phyloP scores from a whole-genome alignment of 2,797 vertebrate genomes.

The Notamacropus eugenii region DNA sequence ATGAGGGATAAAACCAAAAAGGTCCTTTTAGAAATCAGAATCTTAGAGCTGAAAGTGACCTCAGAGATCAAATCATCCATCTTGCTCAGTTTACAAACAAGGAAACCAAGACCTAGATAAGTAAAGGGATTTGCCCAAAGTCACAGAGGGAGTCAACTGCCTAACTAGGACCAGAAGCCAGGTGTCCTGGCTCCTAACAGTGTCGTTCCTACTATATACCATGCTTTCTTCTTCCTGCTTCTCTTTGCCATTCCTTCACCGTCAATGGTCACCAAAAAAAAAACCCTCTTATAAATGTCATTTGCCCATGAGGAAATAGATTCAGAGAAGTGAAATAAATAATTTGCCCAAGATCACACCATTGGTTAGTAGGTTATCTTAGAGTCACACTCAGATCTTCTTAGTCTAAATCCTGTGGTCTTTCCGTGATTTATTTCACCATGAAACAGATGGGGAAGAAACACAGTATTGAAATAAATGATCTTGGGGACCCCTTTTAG shows the following conservation, averaged over 20 bases:
- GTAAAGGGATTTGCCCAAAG: not conserved
- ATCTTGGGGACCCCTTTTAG: not conserved
- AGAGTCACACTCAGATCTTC: not conserved
- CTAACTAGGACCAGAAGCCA: not conserved
- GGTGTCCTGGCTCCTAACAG: not conserved
- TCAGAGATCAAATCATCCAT: not conserved
- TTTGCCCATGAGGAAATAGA: not conserved
- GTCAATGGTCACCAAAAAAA: not conserved
- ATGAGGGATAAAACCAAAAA: not conserved
- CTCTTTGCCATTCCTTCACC: not conserved
- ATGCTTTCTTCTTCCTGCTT: not conserved
- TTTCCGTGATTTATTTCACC: not conserved
- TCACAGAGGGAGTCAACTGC: not conserved
- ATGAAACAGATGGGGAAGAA: not conserved
- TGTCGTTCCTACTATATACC: not conserved
- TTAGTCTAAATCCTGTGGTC: not conserved
- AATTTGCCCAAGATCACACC: not conserved
- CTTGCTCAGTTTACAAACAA: not conserved
- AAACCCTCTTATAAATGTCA: not conserved
- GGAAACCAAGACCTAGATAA: not conserved
- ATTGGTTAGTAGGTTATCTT: not conserved
- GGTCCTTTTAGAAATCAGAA: not conserved
- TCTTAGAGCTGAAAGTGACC: not conserved
- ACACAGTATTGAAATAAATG: not conserved
- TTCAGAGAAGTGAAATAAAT: not conserved